Evolutionary conservation across 1,140 invertebrate species (phyloP), one percentile per base, ranked within the genome.

Genomic region (Drosophila parvula): DNA sequence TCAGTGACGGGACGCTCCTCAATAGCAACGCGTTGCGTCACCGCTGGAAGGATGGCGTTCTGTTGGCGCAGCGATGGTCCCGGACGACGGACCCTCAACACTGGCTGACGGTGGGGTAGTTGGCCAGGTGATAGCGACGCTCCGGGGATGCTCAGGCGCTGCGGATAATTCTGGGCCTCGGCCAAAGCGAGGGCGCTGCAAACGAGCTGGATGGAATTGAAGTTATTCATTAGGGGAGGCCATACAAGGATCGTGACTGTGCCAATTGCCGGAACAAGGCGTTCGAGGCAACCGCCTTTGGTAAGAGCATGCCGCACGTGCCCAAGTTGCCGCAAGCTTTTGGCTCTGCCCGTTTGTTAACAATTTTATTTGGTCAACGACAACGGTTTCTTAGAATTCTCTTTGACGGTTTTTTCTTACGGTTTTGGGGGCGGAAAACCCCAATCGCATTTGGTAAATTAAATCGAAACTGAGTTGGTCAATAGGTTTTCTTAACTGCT

Each of bases 1-100:
- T 94, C 93, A 9, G 93, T 94, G 32, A 94, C 93, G 22, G 94
- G 93, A 78, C 94, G 94, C 62, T 94, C 94, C 38, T 94, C 94
- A 5, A 88, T 70, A 91, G 78, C 16, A 3, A 81, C 32, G 44
- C 85, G 76, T 9, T 92, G 93, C 63, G 94, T 93, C 6, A 93
- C 91, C 4, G 93, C 92, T 1, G 93, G 86, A 0, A 93, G 88
- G 28, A 93, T 92, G 14, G 92, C 90, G 5, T 94, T 93, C 59
- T 88, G 83, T 27, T 90, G 80, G 45, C 93, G 92, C 8, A 93
- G 83, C 3, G 76, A 67, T 1, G 55, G 30, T 9, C 77, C 74
- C 6, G 93, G 94, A 53, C 93, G 92, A 44, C 93, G 92, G 12
- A 94, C 91, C 53, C 94, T 92, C 2, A 93, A 64, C 34, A 92